phyloP scores from a whole-genome alignment of 1,140 invertebrate species.

The Listronotus oregonensis region DNA sequence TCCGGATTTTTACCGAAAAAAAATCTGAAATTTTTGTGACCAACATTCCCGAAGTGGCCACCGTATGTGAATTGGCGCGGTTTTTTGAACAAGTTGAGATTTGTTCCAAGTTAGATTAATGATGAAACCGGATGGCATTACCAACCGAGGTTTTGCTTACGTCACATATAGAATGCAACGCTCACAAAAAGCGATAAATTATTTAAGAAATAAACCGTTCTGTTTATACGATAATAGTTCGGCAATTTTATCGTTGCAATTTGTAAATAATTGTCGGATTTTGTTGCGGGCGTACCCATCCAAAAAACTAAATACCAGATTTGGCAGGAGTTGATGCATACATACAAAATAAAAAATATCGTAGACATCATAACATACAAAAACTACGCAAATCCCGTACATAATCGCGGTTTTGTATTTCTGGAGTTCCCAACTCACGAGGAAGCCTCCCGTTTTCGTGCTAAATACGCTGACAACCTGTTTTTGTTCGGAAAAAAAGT shows the following conservation, averaged over 20 bases:
- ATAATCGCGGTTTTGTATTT: conserved; percentile 78
- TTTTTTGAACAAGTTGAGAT: conserved; percentile 33
- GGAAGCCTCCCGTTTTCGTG: conserved; percentile 75
- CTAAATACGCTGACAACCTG: conserved; percentile 49
- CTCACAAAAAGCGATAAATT: conserved; percentile 17
- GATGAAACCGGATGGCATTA: conserved; percentile 9
- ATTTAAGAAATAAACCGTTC: conserved; percentile 17
- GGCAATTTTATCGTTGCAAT: conserved; percentile 8
- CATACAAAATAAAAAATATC: conserved; percentile 61
- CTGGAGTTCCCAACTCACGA: conserved; percentile 84
- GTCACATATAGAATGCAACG: conserved; percentile 30
- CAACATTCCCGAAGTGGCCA: conserved; percentile 15
- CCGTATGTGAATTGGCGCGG: conserved; percentile 17
- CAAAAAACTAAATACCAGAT: conserved; percentile 73
- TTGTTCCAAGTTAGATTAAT: conserved; percentile 32
- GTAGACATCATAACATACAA: conserved; percentile 78
- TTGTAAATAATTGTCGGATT: conserved; percentile 79
- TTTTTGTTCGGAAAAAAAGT: conserved; percentile 27
- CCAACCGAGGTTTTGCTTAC: conserved; percentile 38
- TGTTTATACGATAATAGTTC: not conserved
- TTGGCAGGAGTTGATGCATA: conserved; percentile 67
- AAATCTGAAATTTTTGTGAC: conserved; percentile 21
- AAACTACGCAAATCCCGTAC: conserved; percentile 5
- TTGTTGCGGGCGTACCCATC: conserved; percentile 81
- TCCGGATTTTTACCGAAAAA: conserved; percentile 13